Conservation (phyloP, 2,797 vertebrate species). For the Paramormyrops hopkinsi region DNA sequence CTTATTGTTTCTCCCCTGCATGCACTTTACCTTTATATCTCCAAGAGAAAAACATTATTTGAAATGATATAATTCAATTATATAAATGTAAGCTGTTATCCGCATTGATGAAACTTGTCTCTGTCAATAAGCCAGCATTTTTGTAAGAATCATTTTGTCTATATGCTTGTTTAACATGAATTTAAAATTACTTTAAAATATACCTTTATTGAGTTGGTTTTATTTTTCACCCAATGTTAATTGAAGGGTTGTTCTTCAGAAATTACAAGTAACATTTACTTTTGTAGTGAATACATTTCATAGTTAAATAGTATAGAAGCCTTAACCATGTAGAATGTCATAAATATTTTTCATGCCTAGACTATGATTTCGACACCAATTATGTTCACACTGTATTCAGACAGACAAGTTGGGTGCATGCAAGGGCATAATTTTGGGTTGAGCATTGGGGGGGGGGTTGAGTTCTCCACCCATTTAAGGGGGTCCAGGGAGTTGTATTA, state of each 20-base stretch:
- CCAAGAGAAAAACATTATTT: not conserved
- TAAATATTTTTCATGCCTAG: not conserved
- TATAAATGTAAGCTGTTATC: not conserved
- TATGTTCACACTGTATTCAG: not conserved
- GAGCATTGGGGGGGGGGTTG: not conserved
- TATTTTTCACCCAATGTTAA: not conserved
- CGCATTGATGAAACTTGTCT: not conserved
- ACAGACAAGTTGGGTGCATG: not conserved
- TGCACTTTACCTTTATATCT: not conserved
- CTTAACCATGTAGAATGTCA: not conserved
- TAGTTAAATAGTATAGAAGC: not conserved
- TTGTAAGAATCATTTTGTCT: not conserved
- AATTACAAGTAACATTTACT: not conserved
- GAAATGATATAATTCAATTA: not conserved
- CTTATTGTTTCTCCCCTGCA: not conserved
- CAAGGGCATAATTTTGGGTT: not conserved
- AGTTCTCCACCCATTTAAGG: not conserved
- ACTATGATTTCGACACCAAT: not conserved
- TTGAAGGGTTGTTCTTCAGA: not conserved
- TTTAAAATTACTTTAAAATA: not conserved
- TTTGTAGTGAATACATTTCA: not conserved
- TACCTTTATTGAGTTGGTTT: not conserved
- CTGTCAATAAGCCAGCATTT: not conserved
- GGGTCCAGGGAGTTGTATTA: not conserved
- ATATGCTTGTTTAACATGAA: not conserved